Base-by-base conservation (phyloP, 1,140 invertebrate species). In the Chymomyza costata region DNA sequence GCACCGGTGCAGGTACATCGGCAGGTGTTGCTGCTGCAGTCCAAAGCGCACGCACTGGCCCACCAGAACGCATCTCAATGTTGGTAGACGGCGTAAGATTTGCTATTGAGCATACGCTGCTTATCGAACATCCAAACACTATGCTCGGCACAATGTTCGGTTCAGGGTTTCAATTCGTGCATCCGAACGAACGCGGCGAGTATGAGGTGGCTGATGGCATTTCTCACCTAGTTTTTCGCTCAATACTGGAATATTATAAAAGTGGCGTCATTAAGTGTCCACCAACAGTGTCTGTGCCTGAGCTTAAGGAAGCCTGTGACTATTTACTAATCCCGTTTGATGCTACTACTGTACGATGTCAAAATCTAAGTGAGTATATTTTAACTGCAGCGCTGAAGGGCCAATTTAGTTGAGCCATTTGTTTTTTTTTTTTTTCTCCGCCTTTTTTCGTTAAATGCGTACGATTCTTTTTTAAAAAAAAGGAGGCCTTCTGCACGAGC, bases 141-240 rank as follows among this genome's bases (percentile, higher is more conserved):
- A 96, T 97, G 94, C 70, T 96, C 7, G 97, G 97, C 15, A 92
- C 97, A 73, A 99, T 99, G 97, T 98, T 98, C 84, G 96, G 94
- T 83, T 95, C 95, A 11, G 94, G 95, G 35, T 88, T 97, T 41
- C 96, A 98, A 65, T 96, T 96, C 84, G 94, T 94, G 0, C 93
- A 96, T 80, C 92, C 96, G 1, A 99, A 99, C 86, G 96, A 98
- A 60, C 87, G 95, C 6, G 97, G 98, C 1, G 98, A 99, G 86
- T 99, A 94, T 86, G 95, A 99, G 81, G 94, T 99, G 15, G 97
- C 97, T n/a, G 97, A 99, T 59, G 98, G 98, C 0, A 96, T 99
- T 59, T 96, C 97, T 0, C 94, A 97, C 0, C 93, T 94, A 32
- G 93, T 99, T 2, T 99, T 99, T 84, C 89, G 97, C 34, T 93